Conservation (phyloP, 2,888 invertebrate genomes). For the Rhingia rostrata region DNA sequence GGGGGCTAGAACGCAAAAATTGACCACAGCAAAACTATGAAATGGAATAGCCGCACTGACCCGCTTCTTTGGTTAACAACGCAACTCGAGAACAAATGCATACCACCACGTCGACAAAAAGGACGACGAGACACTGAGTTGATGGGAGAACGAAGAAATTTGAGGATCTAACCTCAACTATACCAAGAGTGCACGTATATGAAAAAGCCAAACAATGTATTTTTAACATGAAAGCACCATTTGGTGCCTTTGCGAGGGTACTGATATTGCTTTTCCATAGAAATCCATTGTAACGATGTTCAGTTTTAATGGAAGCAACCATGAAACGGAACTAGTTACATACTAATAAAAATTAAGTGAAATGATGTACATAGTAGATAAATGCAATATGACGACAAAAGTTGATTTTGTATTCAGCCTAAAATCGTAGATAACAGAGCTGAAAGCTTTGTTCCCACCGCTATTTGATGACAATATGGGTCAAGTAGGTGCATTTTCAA, state of each 20-base stretch:
- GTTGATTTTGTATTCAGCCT: no score
- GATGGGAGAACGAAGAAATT: background rate
- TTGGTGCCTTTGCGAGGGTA: slow-evolving; percentile 50
- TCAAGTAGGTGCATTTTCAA: no score
- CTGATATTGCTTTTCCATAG: slow-evolving; percentile 17
- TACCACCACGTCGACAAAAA: slow-evolving; percentile 2
- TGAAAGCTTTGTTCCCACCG: no score
- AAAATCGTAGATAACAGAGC: no score
- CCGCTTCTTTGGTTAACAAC: slow-evolving; percentile 38
- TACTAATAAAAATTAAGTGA: background rate
- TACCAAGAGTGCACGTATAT: slow-evolving; percentile 48
- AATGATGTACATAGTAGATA: background rate
- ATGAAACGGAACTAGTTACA: background rate
- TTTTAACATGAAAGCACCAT: slow-evolving; percentile 59
- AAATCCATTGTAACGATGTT: slow-evolving; percentile 27
- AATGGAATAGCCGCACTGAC: slow-evolving; percentile 52
- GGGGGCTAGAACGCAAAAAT: slow-evolving; percentile 47
- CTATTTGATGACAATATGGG: no score
- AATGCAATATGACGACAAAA: background rate
- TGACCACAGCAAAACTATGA: slow-evolving; percentile 61
- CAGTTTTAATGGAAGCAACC: slow-evolving; percentile 24
- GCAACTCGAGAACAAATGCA: slow-evolving; percentile 36
- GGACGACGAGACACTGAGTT: background rate
- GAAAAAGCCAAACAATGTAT: slow-evolving; percentile 62
- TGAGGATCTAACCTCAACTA: background rate